A percentile compares a stretch with the other conserved stretches of the same genome.
phyloP scores from a whole-genome alignment of 2,113 vertebrate genomes.

The Cathartes aura region DNA sequence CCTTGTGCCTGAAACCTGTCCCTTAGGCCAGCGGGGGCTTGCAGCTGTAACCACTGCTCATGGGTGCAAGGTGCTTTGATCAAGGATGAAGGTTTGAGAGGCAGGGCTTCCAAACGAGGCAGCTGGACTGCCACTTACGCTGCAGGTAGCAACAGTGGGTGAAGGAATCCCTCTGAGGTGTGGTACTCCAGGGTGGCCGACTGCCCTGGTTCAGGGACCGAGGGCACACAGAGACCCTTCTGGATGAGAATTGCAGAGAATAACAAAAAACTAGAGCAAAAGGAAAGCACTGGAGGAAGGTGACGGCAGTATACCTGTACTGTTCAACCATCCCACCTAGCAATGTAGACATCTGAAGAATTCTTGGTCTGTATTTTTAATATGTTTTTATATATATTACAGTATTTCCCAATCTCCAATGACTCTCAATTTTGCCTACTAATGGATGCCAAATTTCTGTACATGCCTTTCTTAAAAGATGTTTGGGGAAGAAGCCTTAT shows the following conservation, averaged over 20 bases:
- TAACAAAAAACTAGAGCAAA: neutral
- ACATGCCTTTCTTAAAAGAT: neutral
- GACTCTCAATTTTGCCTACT: neutral
- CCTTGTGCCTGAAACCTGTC: neutral
- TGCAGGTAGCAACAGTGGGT: neutral
- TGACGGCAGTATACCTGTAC: neutral
- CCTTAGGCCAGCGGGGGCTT: accelerated
- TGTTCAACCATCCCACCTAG: neutral
- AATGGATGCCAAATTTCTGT: neutral
- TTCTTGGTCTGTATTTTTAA: neutral
- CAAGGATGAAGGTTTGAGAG: neutral
- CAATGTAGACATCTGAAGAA: neutral
- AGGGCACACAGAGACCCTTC: neutral
- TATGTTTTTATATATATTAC: neutral
- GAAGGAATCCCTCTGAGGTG: neutral
- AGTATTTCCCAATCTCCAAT: neutral
- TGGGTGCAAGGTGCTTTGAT: neutral
- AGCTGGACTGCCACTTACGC: neutral
- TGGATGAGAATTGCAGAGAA: neutral
- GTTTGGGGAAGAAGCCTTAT: neutral
- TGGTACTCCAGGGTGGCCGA: no score
- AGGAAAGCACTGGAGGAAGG: neutral
- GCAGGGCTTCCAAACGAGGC: accelerated
- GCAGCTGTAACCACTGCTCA: neutral
- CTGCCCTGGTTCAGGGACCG: neutral